Base-by-base conservation (phyloP, 1,140 invertebrate genomes). In the Drosophila kanapiae region DNA sequence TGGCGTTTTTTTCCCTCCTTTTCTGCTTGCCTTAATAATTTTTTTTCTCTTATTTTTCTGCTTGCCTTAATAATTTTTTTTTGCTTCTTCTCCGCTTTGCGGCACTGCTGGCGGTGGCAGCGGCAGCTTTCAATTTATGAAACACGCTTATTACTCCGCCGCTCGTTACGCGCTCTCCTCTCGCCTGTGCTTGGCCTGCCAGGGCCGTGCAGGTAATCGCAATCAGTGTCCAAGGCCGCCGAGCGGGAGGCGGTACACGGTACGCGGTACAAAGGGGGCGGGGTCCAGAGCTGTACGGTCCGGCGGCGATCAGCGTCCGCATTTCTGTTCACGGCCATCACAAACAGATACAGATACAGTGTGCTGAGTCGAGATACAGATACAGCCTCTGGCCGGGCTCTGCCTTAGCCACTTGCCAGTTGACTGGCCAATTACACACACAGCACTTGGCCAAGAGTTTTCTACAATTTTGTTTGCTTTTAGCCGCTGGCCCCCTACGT, bases 91-190 rank as follows among this genome's bases (percentile, higher is more conserved):
- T 42, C 54, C 49, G 53, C 31, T 75, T 72, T 48, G 51, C 59
- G 43, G 38, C 23, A 23, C 23, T 23, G 23, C 1, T 3, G 23
- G 23, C 23, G 23, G 23, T 38, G 48, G 42, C 38, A 48, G 61
- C 82, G 78, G 82, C 82, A 85, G 83, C 83, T 88, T 87, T 88
- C 83, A 87, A 87, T 87, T 87, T 87, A 87, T 88, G 80, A 87
- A 87, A 87, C 84, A 83, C 84, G 83, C 84, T 87, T 83, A 83
- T 83, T 87, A 83, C 84, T 75, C 37, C 37, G 70, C 54, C 67
- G 67, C 71, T 72, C 78, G 62, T 76, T 76, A 78, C 31, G 74
- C 78, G 64, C 78, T 60, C 78, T 86, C 62, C 69, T 75, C 68
- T 67, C 74, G 62, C 60, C 65, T 60, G 62, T 63, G 48, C 23